A percentile compares a stretch with the other conserved stretches of the same genome.
phyloP scores from a whole-genome alignment of 2,797 vertebrate species.

The Phalanger gymnotis region DNA sequence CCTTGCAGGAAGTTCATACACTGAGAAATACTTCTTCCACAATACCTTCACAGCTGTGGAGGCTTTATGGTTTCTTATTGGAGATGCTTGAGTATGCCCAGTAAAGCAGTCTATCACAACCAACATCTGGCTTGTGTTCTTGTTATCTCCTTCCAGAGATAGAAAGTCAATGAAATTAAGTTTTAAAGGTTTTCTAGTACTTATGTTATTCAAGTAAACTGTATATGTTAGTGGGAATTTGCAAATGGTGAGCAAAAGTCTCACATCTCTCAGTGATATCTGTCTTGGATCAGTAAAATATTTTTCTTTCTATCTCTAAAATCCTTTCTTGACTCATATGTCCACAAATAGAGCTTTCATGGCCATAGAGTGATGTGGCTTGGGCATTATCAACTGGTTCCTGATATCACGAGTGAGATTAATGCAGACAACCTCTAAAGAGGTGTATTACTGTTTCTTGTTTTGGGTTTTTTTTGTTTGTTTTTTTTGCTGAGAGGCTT shows the following conservation, averaged over 20 bases:
- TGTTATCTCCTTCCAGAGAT: neutral
- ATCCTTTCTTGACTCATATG: neutral
- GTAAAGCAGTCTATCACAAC: neutral
- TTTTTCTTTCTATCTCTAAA: neutral
- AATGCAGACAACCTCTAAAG: neutral
- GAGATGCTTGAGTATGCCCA: neutral
- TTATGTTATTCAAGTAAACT: neutral
- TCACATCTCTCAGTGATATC: neutral
- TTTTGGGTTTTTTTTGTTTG: no score
- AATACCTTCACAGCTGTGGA: neutral
- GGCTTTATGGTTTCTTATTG: neutral
- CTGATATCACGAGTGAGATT: neutral
- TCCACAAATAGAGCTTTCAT: neutral
- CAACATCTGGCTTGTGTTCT: neutral
- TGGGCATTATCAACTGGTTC: neutral
- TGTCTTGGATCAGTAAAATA: neutral
- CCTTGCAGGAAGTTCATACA: neutral
- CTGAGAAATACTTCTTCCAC: neutral
- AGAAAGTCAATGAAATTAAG: neutral
- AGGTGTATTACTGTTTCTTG: no score
- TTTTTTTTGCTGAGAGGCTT: no score
- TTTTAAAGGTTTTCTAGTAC: neutral
- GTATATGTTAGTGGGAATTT: neutral
- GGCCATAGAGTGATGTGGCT: neutral
- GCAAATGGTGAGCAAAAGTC: neutral